A percentile compares a stretch with the other conserved stretches of the same genome.
These are phyloP conservation scores for Melanargia galathea DNA, from an alignment of 2,888 invertebrate genomes.

Conservation along the genomic window DNA sequence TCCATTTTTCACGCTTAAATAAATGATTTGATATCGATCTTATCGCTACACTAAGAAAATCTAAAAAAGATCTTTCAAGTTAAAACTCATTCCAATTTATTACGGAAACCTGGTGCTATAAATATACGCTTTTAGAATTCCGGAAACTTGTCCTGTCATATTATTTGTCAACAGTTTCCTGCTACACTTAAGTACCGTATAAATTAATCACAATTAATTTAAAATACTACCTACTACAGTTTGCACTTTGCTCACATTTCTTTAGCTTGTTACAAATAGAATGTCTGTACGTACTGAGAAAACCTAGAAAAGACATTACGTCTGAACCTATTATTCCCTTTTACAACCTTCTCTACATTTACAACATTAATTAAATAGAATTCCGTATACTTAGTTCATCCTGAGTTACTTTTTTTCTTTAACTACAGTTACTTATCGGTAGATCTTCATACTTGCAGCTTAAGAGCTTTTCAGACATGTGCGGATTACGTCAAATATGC, in stretches of 20 bases:
- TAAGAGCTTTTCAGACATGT: too few relatives aligned
- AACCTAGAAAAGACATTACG: slow-evolving; percentile 21
- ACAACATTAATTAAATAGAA: slow-evolving; percentile 19
- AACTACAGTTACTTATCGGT: background rate
- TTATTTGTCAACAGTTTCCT: background rate
- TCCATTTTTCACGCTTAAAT: background rate
- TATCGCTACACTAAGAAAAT: background rate
- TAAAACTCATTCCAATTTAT: background rate
- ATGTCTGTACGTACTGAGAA: background rate
- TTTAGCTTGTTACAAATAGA: background rate
- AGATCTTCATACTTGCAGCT: background rate
- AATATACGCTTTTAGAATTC: background rate
- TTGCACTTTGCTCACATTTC: slow-evolving; percentile 5
- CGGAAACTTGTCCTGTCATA: background rate
- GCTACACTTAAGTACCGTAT: background rate
- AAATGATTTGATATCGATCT: background rate
- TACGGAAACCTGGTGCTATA: background rate
- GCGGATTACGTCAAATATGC: too few relatives aligned
- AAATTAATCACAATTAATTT: background rate
- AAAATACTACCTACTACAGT: background rate
- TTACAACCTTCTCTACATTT: slow-evolving; percentile 4
- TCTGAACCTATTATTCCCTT: slow-evolving; percentile 18
- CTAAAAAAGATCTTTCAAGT: background rate
- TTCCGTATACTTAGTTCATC: slow-evolving; percentile 1
- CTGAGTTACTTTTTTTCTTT: background rate